These are phyloP conservation scores for Aramus guarauna DNA, from an alignment of 2,113 vertebrate species.

Conservation along the genomic window DNA sequence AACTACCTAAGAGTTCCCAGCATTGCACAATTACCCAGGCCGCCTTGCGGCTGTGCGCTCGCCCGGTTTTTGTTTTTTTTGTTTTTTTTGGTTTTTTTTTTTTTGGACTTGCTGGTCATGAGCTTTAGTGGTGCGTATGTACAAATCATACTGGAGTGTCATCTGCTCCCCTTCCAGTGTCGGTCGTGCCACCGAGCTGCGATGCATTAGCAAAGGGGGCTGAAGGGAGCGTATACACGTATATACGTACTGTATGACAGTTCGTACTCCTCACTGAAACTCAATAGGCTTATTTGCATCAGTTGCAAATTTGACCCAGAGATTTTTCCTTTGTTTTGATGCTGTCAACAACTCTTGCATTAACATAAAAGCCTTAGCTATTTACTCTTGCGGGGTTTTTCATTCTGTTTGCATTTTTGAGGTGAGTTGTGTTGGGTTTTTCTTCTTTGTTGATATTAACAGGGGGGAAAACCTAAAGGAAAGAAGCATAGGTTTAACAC, in stretches of 20 bases:
- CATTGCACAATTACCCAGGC: conserved; percentile 72
- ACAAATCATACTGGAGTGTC: not conserved
- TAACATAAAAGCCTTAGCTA: conserved; percentile 33
- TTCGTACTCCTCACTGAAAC: not conserved
- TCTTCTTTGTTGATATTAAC: not conserved
- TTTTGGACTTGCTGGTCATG: too few species aligned
- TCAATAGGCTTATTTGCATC: conserved; percentile 27
- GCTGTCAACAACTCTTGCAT: not conserved
- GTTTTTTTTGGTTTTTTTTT: too few species aligned
- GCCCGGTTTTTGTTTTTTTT: not conserved
- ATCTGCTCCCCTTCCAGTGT: not conserved
- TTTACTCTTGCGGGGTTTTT: not conserved
- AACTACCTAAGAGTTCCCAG: conserved; percentile 72
- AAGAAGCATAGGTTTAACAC: not conserved
- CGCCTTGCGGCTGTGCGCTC: not conserved
- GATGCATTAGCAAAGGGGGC: rapidly evolving
- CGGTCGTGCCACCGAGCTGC: not conserved
- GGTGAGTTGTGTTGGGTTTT: not conserved
- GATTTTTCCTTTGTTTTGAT: conserved; percentile 50
- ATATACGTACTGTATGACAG: not conserved
- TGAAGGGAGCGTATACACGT: rapidly evolving
- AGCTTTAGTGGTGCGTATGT: not conserved
- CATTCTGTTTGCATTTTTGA: conserved; percentile 39
- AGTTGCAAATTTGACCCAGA: conserved; percentile 23
- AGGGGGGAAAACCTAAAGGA: not conserved